Base-by-base conservation (phyloP, 2,888 invertebrate genomes). In the Patella depressa region DNA sequence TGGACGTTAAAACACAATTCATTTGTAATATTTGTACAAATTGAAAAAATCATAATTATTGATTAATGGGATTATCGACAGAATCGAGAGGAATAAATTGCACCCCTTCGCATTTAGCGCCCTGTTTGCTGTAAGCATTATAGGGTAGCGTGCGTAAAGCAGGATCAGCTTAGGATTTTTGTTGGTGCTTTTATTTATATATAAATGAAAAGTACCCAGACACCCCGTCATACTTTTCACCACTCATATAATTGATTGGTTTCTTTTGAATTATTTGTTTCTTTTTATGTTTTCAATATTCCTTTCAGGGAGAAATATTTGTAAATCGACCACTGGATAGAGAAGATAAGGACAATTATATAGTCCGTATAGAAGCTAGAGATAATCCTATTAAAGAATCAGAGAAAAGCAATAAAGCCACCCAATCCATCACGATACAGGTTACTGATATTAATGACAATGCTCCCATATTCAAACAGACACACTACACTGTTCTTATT, bases 331-430 rank as follows among this genome's bases (percentile, higher is more conserved):
- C 93, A 0, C 92, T 96, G 59, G 96, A 96, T 87, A 93, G 96
- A 74, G 96, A 96, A 88, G 93, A 93, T 19, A 95, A 95, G 79
- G 94, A 95, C 0, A 93, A 94, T 0, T 93, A 96, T 53, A 93
- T 94, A 4, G 91, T 96, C 17, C 94, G 94, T 84, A 94, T 95
- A 1, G 94, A 95, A 82, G 96, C 96, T 0, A 93, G 94, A 53
- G 96, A 96, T 88, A 95, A 95, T 24, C 95, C 95, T 0, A 92
- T 92, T 57, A 76, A 80, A n/a, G 84, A 85, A 54, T 81, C 80
- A 4, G 85, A 81, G 71, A 77, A 70, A 17, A 72, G 81, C 34
- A 77, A 78, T 0, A 81, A 82, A 14, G 55, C 69, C 2, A 73
- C 71, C 14, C 79, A 53, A 29, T 72, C 73, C 2, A 74, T 78